A percentile compares a stretch with the other conserved stretches of the same genome.
Conservation (phyloP, 2,113 vertebrate genomes). For the Crotalus helleri region DNA sequence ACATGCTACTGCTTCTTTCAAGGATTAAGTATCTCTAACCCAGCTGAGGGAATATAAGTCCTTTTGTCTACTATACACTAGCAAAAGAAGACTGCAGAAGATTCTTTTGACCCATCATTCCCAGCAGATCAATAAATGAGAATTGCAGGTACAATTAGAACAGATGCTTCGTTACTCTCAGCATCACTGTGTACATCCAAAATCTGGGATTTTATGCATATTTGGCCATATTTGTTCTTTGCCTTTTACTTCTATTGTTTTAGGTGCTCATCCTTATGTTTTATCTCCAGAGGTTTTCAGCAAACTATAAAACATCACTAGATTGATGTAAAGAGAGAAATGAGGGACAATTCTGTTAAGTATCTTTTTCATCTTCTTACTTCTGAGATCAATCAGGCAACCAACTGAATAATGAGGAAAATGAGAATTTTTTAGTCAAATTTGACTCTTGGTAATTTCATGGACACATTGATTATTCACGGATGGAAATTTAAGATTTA, state of each 20-base stretch:
- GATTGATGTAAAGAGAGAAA: background rate
- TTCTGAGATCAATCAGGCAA: background rate
- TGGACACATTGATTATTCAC: background rate
- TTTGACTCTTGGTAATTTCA: background rate
- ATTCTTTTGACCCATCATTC: background rate
- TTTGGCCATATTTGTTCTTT: background rate
- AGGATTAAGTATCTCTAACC: background rate
- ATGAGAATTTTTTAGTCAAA: background rate
- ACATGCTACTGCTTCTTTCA: background rate
- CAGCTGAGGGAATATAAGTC: background rate
- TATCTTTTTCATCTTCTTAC: background rate
- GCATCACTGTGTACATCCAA: background rate
- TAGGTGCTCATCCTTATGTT: background rate
- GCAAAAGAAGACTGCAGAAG: background rate
- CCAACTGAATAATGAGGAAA: background rate
- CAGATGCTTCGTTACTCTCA: background rate
- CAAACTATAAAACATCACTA: background rate
- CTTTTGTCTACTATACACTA: background rate
- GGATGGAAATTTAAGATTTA: conserved; percentile 19
- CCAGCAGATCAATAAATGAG: background rate
- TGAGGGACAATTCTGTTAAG: background rate
- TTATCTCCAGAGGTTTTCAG: background rate
- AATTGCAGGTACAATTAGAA: background rate
- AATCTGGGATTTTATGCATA: background rate
- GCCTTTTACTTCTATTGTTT: background rate